A percentile compares a stretch with the other conserved stretches of the same genome.
These are phyloP conservation scores for Girardinus metallicus DNA, from an alignment of 2,797 vertebrate genomes.

Conservation along the genomic window DNA sequence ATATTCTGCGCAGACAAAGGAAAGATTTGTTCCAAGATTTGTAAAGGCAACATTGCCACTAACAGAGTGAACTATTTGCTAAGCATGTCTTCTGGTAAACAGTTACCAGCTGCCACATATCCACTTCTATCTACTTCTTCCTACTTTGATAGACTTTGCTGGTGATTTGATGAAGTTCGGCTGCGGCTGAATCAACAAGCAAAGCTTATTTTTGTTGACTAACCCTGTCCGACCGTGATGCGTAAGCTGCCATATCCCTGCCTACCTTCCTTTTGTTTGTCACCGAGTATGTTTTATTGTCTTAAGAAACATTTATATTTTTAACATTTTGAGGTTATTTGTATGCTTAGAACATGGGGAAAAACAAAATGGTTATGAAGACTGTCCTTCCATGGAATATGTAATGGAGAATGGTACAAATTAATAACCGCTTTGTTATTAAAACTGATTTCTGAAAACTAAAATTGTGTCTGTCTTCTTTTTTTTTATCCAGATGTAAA, in stretches of 20 bases:
- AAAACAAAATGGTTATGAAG: constrained; percentile 69
- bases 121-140: constrained; percentile 66
- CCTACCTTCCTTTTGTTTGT: constrained; percentile 68
- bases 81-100: constrained; percentile 61
- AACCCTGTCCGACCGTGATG: constrained; percentile 52
- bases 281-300: constrained; percentile 72
- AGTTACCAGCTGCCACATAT: constrained; percentile 71
- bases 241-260: constrained; percentile 75
- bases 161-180: constrained; percentile 60
- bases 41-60: constrained; percentile 56
- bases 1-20: constrained; percentile 49
- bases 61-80: constrained; percentile 74
- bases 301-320: constrained; percentile 84
- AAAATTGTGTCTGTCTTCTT: constrained; percentile 45
- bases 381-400: constrained; percentile 74
- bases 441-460: constrained; percentile 73
- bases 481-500: not conserved
- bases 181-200: constrained; percentile 61
- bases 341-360: constrained; percentile 69
- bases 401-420: constrained; percentile 78
- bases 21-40: constrained; percentile 50
- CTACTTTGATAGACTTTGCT: constrained; percentile 60
- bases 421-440: constrained; percentile 83
- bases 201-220: constrained; percentile 58
- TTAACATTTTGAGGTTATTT: constrained; percentile 82